Percentiles rank a stretch among this genome's conserved stretches.
These are phyloP conservation scores for Villa cingulata DNA, from an alignment of 2,888 invertebrate genomes.

Conservation along the genomic window DNA sequence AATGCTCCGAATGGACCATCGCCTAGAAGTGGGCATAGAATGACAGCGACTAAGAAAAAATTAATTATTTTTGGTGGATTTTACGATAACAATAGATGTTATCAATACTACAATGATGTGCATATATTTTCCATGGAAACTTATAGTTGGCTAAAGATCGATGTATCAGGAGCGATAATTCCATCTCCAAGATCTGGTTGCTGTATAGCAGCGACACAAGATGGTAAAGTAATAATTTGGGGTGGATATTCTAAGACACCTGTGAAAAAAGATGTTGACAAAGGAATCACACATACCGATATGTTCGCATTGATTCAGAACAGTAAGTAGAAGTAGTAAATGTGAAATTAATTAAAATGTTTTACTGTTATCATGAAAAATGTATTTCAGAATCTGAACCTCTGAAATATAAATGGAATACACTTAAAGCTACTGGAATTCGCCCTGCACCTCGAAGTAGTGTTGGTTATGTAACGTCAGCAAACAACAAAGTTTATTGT, in stretches of 20 bases:
- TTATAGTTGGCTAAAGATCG: constrained; percentile 62
- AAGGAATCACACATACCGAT: constrained; percentile 55
- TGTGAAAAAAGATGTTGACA: constrained; percentile 60
- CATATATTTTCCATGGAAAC: constrained; percentile 67
- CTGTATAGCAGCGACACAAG: constrained; percentile 36
- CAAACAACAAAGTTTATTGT: constrained; percentile 55
- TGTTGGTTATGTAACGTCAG: constrained; percentile 48
- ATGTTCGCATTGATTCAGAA: constrained; percentile 51
- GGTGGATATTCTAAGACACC: constrained; percentile 66
- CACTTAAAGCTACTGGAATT: constrained; percentile 50
- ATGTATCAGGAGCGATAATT: constrained; percentile 44
- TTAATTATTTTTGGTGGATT: constrained; percentile 84
- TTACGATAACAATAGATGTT: constrained; percentile 74
- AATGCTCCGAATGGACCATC: constrained; percentile 61
- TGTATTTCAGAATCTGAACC: constrained; percentile 40
- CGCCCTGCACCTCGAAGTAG: constrained; percentile 54
- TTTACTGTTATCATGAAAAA: no score
- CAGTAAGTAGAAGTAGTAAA: constrained; percentile 41
- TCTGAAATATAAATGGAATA: constrained; percentile 59
- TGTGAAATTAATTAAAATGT: no score
- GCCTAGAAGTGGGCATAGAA: constrained; percentile 78
- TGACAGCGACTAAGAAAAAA: constrained; percentile 65
- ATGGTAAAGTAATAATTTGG: constrained; percentile 53
- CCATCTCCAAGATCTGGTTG: constrained; percentile 74
- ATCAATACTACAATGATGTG: constrained; percentile 79